phyloP scores from a whole-genome alignment of 2,888 invertebrate genomes.

The Macaria notata region DNA sequence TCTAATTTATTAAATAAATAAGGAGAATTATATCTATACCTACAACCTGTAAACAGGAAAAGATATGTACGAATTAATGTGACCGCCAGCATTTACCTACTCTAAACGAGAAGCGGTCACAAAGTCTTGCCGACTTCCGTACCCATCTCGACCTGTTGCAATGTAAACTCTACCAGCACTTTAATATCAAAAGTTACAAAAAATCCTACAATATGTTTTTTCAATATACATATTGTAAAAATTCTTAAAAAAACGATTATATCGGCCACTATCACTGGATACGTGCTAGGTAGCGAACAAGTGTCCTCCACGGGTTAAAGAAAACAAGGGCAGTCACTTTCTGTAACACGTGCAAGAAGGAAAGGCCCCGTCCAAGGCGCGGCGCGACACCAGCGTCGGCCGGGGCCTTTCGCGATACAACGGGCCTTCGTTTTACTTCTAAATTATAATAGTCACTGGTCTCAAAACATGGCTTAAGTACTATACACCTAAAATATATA shows the following conservation, averaged over 20 bases:
- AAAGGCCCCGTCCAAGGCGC: slow-evolving; percentile 69
- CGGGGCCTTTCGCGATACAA: slow-evolving; percentile 60
- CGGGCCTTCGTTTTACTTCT: slow-evolving; percentile 69
- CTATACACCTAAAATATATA: slow-evolving; percentile 83
- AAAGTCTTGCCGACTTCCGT: slow-evolving; percentile 71
- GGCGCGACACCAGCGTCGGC: slow-evolving; percentile 48
- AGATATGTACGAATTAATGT: slow-evolving; percentile 79
- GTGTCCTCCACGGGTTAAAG: slow-evolving; percentile 64
- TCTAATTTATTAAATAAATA: slow-evolving; percentile 80
- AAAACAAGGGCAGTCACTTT: slow-evolving; percentile 77
- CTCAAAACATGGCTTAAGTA: slow-evolving; percentile 83
- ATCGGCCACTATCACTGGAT: slow-evolving; percentile 63
- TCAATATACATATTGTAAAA: slow-evolving; percentile 67
- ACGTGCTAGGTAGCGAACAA: slow-evolving; percentile 67
- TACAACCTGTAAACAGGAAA: slow-evolving; percentile 74
- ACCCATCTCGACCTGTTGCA: slow-evolving; percentile 70
- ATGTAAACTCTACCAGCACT: slow-evolving; percentile 73
- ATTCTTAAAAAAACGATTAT: slow-evolving; percentile 70
- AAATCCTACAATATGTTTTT: slow-evolving; percentile 70
- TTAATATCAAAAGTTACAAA: slow-evolving; percentile 81
- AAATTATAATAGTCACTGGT: slow-evolving; percentile 82
- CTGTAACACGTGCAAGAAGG: slow-evolving; percentile 66
- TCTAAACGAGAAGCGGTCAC: slow-evolving; percentile 53
- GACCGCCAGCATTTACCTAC: slow-evolving; percentile 51
- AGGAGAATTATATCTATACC: slow-evolving; percentile 77